Conservation (phyloP, 2,113 vertebrate species). For the Malurus alboscapulatus region DNA sequence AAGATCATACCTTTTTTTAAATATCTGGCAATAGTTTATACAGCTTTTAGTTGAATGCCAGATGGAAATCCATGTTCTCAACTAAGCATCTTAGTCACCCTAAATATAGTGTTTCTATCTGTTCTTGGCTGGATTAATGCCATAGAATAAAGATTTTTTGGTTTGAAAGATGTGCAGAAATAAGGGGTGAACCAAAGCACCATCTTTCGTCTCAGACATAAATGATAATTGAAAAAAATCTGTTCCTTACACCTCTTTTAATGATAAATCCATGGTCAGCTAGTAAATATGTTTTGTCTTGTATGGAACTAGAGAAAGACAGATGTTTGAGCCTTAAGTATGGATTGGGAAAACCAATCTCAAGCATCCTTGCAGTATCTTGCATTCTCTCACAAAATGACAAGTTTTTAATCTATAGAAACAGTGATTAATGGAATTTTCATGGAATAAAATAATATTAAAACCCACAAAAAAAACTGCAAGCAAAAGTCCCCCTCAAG, state of each 20-base stretch:
- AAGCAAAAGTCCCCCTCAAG: not conserved
- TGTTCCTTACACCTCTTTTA: not conserved
- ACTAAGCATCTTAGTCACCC: constrained; percentile 52
- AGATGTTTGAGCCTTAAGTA: not conserved
- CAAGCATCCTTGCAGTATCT: not conserved
- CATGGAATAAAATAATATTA: not conserved
- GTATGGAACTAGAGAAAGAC: not conserved
- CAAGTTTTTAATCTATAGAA: not conserved
- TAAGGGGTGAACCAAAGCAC: not conserved
- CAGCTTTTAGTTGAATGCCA: constrained; percentile 44
- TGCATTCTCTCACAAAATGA: not conserved
- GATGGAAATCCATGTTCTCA: constrained; percentile 53
- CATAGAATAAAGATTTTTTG: constrained; percentile 32
- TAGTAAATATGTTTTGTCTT: not conserved
- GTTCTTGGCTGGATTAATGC: constrained; percentile 50
- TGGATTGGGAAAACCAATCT: not conserved
- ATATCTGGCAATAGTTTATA: constrained; percentile 36
- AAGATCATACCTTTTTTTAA: constrained; percentile 14
- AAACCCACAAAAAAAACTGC: not conserved
- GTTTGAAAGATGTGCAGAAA: not conserved
- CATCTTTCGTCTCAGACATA: not conserved
- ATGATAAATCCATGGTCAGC: not conserved
- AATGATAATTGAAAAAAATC: not conserved
- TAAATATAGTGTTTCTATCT: constrained; percentile 60
- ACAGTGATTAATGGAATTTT: not conserved